A percentile compares a stretch with the other conserved stretches of the same genome.
Evolutionary conservation across 2,888 invertebrate species (phyloP).

Genomic region (Ormyrus thymus): DNA sequence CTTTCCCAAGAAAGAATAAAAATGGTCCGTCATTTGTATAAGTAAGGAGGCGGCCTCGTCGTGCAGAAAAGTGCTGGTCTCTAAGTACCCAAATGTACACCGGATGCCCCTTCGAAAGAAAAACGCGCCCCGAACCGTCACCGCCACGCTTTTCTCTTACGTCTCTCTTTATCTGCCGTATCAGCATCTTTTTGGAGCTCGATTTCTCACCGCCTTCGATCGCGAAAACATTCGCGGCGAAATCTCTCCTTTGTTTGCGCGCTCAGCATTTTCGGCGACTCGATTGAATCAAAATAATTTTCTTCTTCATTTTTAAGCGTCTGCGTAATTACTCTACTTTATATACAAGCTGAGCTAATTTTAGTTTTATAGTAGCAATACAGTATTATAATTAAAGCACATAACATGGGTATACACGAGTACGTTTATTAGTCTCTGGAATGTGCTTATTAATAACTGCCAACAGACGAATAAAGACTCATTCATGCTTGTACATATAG

Average conservation of each 20-base stretch:
- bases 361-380: no score
- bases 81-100: constrained; percentile 44
- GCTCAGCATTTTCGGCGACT: background rate
- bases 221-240: constrained; percentile 13
- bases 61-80: constrained; percentile 18
- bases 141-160: constrained; percentile 41
- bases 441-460: no score
- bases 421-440: no score
- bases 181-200: constrained; percentile 42
- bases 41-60: constrained; percentile 42
- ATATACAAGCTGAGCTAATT: no score
- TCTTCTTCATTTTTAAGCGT: no score
- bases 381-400: no score
- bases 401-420: no score
- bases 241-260: constrained; percentile 1
- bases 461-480: no score
- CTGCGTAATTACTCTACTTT: no score
- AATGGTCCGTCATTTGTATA: constrained; percentile 53
- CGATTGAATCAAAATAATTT: no score
- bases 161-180: constrained; percentile 33
- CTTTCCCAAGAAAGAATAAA: constrained; percentile 23
- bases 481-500: no score
- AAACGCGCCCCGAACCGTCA: constrained; percentile 33
- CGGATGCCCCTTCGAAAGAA: constrained; percentile 13
- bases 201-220: constrained; percentile 30